These are phyloP conservation scores for Scalopus aquaticus DNA, from an alignment of 2,113 vertebrate genomes.

Conservation along the genomic window DNA sequence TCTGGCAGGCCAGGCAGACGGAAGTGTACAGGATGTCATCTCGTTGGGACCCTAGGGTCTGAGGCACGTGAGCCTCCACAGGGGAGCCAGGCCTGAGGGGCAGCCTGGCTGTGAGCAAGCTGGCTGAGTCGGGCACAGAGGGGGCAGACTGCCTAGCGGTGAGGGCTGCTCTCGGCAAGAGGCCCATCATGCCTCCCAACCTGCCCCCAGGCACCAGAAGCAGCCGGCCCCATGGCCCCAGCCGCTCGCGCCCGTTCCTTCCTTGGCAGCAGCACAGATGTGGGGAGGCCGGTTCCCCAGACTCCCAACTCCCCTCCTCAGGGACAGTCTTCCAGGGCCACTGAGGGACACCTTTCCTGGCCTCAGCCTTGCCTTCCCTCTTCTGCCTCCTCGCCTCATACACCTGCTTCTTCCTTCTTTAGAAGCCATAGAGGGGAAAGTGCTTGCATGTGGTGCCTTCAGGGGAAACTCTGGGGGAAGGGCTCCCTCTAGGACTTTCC, in stretches of 20 bases:
- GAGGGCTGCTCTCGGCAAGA: no score
- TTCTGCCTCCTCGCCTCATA: neutral
- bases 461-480: neutral
- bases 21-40: neutral
- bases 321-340: neutral
- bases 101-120: neutral
- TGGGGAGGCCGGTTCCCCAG: neutral
- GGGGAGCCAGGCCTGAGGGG: neutral
- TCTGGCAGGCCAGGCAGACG: neutral
- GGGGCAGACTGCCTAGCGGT: no score
- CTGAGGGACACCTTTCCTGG: neutral
- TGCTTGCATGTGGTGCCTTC: constrained; percentile 50
- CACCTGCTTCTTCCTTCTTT: neutral
- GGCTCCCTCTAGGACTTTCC: neutral
- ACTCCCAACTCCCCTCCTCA: neutral
- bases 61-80: neutral
- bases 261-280: neutral
- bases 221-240: neutral
- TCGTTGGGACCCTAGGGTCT: neutral
- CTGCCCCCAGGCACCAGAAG: neutral
- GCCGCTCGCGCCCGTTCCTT: neutral
- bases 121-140: neutral
- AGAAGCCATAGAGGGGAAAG: constrained; percentile 39
- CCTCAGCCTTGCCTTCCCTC: neutral
- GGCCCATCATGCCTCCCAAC: neutral